Conservation (phyloP, 2,797 vertebrate species). For the Acridotheres tristis region DNA sequence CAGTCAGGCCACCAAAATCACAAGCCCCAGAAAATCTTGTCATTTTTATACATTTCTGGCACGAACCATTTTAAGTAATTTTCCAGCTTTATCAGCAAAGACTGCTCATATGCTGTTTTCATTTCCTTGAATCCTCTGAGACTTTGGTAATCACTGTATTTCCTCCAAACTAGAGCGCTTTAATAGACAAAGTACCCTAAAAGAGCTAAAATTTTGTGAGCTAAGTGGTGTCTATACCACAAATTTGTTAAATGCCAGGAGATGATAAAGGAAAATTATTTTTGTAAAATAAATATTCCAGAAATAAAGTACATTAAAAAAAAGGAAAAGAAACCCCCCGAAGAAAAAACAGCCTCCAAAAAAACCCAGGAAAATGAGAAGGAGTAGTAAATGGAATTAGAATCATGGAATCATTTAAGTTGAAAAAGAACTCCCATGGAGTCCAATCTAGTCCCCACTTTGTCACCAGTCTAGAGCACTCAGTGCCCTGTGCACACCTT, state of each 20-base stretch:
- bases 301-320: background rate
- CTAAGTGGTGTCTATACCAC: background rate
- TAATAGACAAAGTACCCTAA: background rate
- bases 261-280: background rate
- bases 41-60: background rate
- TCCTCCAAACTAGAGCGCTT: background rate
- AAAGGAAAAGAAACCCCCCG: no score
- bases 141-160: background rate
- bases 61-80: background rate
- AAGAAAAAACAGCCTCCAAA: no score
- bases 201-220: background rate
- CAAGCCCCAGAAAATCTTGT: background rate
- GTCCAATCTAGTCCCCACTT: background rate
- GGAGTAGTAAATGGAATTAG: background rate
- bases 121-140: background rate
- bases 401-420: background rate
- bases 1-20: background rate
- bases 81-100: background rate
- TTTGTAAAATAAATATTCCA: background rate
- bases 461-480: background rate
- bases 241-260: background rate
- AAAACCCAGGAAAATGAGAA: background rate
- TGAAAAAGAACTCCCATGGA: background rate
- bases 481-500: background rate
- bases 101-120: background rate